Base-by-base conservation (phyloP, 2,888 invertebrate species). In the Patella ulyssiponensis region DNA sequence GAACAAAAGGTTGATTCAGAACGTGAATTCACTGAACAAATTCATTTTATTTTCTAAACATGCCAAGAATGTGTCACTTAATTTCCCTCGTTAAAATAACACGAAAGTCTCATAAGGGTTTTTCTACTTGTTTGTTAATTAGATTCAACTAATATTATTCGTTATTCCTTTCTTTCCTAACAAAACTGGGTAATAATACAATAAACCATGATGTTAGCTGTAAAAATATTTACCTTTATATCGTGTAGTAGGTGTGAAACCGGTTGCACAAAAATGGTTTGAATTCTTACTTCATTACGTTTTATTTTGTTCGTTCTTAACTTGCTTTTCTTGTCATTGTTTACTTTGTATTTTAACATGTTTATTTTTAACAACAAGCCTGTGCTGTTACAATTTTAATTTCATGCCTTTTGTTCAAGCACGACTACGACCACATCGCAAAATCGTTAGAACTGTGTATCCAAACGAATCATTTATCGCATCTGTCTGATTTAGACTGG, bases 171-270 rank as follows among this genome's bases (percentile, higher is more conserved):
- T 64, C 23, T 64, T 64, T 11, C 23, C 64, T 23, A 23, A 20
- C 20, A 64, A 64, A 23, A 23, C 23, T 64, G 12, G 17, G 14
- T 64, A 23, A 15, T 20, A 64, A 64, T 64, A 64, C 64, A 64
- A 64, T 64, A 64, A 64, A 23, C 23, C 23, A 64, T 20, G 64
- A 64, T 64, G 64, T 64, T 64, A 64, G 64, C 64, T 64, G 23
- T 11, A 23, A 64, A 64, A 64, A 64, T 64, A 64, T 64, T 64
- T 12, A 64, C 64, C 20, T 64, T 64, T 20, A 23, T 14, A 23
- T 64, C 64, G 64, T 23, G 23, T 64, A 20, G 64, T 64, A 64
- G 64, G 64, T 64, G 64, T 64, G 20, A 23, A 64, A 64, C 20
- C 20, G 20, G 4, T 64, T 64, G 64, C 20, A 23, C 44, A 44